A percentile compares a stretch with the other conserved stretches of the same genome.
Evolutionary conservation across 2,888 invertebrate species (phyloP).

Genomic region (Crepidodera aurea): DNA sequence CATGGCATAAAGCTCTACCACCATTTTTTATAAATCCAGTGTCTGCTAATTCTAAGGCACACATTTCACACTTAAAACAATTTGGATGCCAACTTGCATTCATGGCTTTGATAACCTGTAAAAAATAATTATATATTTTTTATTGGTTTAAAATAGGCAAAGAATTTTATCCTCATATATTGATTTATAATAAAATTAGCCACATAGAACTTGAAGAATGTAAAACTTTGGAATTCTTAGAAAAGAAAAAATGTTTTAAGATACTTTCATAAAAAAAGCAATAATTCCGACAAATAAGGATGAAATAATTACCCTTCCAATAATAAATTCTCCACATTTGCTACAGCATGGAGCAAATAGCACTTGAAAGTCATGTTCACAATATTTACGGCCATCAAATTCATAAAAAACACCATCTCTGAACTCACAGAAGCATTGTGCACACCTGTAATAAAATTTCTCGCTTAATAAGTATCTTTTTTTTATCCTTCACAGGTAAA

Average conservation of each 20-base stretch:
- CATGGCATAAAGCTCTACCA: constrained; percentile 88
- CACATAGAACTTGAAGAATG: too few relatives aligned
- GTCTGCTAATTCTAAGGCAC: constrained; percentile 91
- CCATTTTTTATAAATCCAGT: constrained; percentile 95
- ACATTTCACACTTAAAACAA: constrained; percentile 97
- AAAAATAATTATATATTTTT: neutral
- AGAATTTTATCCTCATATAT: neutral
- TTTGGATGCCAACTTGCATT: constrained; percentile 98
- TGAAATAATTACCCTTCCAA: constrained; percentile 79
- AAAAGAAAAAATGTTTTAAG: too few relatives aligned
- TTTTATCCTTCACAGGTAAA: too few relatives aligned
- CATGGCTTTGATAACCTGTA: constrained; percentile 97
- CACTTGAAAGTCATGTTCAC: constrained; percentile 98
- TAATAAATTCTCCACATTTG: constrained; percentile 87
- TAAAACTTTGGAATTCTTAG: too few relatives aligned
- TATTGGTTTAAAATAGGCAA: neutral
- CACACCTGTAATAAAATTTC: constrained; percentile 87
- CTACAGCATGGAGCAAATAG: constrained; percentile 85
- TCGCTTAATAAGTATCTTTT: too few relatives aligned
- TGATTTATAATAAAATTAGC: too few relatives aligned
- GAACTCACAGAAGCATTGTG: constrained; percentile 98
- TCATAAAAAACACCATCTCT: constrained; percentile 98
- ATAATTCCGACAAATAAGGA: neutral
- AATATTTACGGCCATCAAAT: constrained; percentile 98
- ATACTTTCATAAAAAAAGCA: too few relatives aligned